These are phyloP conservation scores for Athalia cordata DNA, from an alignment of 2,888 invertebrate genomes.

Conservation along the genomic window DNA sequence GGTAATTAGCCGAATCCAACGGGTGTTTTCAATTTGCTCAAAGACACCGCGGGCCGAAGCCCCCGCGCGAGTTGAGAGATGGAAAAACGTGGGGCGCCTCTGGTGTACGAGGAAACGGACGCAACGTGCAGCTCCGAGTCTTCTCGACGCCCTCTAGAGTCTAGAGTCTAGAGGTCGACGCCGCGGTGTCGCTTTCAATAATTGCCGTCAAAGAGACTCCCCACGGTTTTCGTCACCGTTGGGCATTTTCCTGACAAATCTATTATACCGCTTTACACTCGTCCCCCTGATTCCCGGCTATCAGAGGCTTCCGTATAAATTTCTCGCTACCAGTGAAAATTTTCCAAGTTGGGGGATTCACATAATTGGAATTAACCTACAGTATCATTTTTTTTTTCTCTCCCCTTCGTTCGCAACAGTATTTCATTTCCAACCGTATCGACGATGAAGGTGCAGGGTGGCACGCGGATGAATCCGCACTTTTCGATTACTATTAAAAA, in stretches of 20 bases:
- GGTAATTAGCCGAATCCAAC: conserved; percentile 73
- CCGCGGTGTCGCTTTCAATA: conserved; percentile 36
- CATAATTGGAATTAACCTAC: no score
- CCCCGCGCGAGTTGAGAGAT: background rate
- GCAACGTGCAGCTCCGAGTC: background rate
- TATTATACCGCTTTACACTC: background rate
- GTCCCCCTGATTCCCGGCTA: background rate
- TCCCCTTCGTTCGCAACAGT: no score
- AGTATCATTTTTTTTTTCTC: no score
- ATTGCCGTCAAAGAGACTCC: conserved; percentile 37
- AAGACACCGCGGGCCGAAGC: conserved; percentile 28
- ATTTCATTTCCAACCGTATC: no score
- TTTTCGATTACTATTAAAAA: no score
- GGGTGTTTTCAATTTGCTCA: conserved; percentile 69
- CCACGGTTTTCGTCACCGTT: background rate
- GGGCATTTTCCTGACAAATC: background rate
- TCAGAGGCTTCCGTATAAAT: background rate
- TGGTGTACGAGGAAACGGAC: conserved; percentile 28
- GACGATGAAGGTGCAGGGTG: no score
- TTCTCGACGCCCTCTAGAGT: background rate
- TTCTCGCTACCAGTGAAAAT: background rate
- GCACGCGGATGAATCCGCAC: no score
- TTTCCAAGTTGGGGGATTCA: no score
- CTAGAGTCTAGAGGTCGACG: conserved; percentile 10
- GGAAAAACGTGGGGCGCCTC: conserved; percentile 35